Base-by-base conservation (phyloP, 2,888 invertebrate genomes). In the Notodromas monacha region DNA sequence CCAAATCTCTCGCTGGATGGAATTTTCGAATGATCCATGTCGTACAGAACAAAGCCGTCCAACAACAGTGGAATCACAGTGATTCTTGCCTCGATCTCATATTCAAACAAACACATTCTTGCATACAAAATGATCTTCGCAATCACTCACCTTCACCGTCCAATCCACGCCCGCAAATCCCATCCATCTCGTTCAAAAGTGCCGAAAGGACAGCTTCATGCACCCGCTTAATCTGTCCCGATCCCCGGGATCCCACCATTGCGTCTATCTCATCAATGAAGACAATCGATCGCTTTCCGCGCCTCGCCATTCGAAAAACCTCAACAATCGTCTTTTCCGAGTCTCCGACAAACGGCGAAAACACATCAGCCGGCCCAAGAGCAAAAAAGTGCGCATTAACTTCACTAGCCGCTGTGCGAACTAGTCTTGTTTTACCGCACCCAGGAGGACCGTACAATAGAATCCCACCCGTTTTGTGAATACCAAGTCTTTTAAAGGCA, bases 101-200 rank as follows among this genome's bases (percentile, higher is more conserved):
- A n/a, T n/a, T n/a, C n/a, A n/a, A n/a, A n/a, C n/a, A n/a, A n/a
- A n/a, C n/a, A n/a, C n/a, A n/a, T n/a, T n/a, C n/a, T n/a, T n/a
- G n/a, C n/a, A n/a, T n/a, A n/a, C n/a, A n/a, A n/a, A n/a, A n/a
- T n/a, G n/a, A n/a, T n/a, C n/a, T n/a, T n/a, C n/a, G n/a, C n/a
- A n/a, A n/a, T n/a, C n/a, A n/a, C n/a, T n/a, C n/a, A n/a, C n/a
- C n/a, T n/a, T n/a, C n/a, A n/a, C n/a, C n/a, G n/a, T n/a, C n/a
- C n/a, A n/a, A n/a, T n/a, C n/a, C n/a, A n/a, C n/a, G n/a, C n/a
- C n/a, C n/a, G n/a, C 8, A 21, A 16, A 49, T 40, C 4, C 50
- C 50, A 40, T 49, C 50, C 48, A 50, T 46, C 36, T 49, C 46
- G 39, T 47, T 49, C 4, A 50, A 40, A 14, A 50, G 40, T 2